Conservation (phyloP, 2,797 vertebrate genomes). For the Sebastes cheni region DNA sequence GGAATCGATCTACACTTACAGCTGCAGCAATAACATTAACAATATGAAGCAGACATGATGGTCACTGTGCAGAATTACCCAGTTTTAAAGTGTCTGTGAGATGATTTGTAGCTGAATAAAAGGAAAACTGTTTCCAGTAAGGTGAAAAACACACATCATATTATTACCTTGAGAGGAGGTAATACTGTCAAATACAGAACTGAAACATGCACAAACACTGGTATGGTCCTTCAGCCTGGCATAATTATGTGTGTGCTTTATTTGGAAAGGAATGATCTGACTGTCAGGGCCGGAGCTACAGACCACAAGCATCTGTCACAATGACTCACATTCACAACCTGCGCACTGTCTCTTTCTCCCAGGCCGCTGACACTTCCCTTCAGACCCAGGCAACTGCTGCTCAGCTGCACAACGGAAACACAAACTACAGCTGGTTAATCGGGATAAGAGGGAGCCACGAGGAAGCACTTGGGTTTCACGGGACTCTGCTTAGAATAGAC, state of each 20-base stretch:
- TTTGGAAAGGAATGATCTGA: slow-evolving; percentile 56
- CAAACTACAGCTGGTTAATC: slow-evolving; percentile 53
- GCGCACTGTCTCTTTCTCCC: slow-evolving; percentile 2
- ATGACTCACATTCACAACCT: slow-evolving; percentile 47
- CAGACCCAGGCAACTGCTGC: slow-evolving; percentile 26
- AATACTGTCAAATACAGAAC: background rate
- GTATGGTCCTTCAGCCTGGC: slow-evolving; percentile 19
- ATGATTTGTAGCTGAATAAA: background rate
- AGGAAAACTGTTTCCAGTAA: background rate
- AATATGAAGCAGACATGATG: background rate
- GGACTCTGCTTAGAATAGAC: slow-evolving; percentile 68
- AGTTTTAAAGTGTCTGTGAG: background rate
- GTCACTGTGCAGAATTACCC: background rate
- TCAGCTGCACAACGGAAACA: slow-evolving; percentile 18
- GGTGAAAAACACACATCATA: background rate
- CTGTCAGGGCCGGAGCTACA: slow-evolving; percentile 22
- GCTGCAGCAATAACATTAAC: background rate
- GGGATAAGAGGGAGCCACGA: slow-evolving; percentile 61
- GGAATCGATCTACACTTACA: background rate
- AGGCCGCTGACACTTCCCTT: slow-evolving; percentile 30
- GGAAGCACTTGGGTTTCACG: slow-evolving; percentile 75
- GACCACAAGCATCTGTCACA: slow-evolving; percentile 52
- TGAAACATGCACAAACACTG: slow-evolving; percentile 28
- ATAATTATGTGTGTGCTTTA: slow-evolving; percentile 33
- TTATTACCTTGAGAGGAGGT: background rate